Evolutionary conservation across 2,888 invertebrate genomes (phyloP).

Genomic region (Apomyelois bistriatella): DNA sequence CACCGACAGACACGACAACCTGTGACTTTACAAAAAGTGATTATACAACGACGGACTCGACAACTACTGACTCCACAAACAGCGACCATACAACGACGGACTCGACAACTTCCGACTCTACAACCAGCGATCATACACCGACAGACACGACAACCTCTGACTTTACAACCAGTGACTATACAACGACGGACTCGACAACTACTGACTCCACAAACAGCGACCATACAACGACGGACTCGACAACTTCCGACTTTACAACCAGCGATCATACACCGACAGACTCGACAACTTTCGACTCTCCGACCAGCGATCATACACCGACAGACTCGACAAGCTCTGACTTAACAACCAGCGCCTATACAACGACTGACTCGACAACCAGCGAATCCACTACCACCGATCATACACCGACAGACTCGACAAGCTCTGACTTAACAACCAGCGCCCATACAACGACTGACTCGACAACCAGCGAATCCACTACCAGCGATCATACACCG

Average conservation of each 20-base stretch:
- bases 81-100: background rate
- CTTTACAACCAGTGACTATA: background rate
- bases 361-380: too few relatives aligned
- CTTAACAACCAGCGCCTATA: too few relatives aligned
- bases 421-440: too few relatives aligned
- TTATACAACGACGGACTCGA: background rate
- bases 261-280: constrained; percentile 10
- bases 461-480: too few relatives aligned
- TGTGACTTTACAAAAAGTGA: background rate
- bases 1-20: background rate
- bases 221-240: constrained; percentile 7
- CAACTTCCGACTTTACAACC: background rate
- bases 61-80: background rate
- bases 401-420: too few relatives aligned
- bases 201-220: constrained; percentile 14
- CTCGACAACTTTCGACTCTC: too few relatives aligned
- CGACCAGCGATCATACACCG: background rate
- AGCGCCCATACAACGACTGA: too few relatives aligned
- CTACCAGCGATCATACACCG: too few relatives aligned
- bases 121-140: constrained; percentile 1
- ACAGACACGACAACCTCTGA: background rate
- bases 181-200: constrained; percentile 5
- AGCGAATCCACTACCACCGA: too few relatives aligned
- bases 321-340: too few relatives aligned
- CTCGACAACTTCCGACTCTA: background rate